Percentiles rank a stretch among this genome's conserved stretches.
These are phyloP conservation scores for Lophius piscatorius DNA, from an alignment of 2,113 vertebrate genomes.

Conservation along the genomic window DNA sequence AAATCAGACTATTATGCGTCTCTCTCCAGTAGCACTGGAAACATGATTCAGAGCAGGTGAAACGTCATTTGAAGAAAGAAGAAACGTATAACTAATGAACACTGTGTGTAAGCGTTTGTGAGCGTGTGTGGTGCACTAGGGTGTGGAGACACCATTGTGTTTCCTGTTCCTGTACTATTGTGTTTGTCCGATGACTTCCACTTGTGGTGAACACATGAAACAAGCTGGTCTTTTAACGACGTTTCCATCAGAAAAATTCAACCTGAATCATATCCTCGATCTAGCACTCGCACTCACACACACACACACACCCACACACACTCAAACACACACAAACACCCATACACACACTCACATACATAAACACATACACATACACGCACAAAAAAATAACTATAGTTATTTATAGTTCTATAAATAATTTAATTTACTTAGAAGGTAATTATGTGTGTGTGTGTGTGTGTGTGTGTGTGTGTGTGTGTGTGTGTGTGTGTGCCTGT, in stretches of 20 bases:
- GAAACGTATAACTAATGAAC: background rate
- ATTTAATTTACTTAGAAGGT: no score
- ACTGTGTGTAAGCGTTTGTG: slow-evolving; percentile 19
- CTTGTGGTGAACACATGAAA: slow-evolving; percentile 53
- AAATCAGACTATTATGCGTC: slow-evolving; percentile 28
- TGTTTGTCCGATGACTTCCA: slow-evolving; percentile 68
- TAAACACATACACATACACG: no score
- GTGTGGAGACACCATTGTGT: slow-evolving; percentile 44
- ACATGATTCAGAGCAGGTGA: slow-evolving; percentile 52
- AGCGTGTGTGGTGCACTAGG: slow-evolving; percentile 4
- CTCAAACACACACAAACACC: no score
- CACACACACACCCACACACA: slow-evolving; percentile 1
- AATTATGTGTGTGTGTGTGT: no score
- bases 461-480: no score
- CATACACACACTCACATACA: no score
- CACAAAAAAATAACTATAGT: no score
- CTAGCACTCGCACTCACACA: slow-evolving; percentile 13
- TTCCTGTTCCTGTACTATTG: slow-evolving; percentile 58
- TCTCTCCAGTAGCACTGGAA: slow-evolving; percentile 19
- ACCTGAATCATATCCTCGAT: slow-evolving; percentile 62
- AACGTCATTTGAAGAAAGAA: slow-evolving; percentile 20
- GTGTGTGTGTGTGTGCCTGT: no score
- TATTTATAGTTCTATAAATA: no score
- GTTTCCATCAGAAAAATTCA: slow-evolving; percentile 25
- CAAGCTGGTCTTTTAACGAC: slow-evolving; percentile 45